Evolutionary conservation across 2,888 invertebrate species (phyloP), one percentile per base, ranked within the genome.

Genomic region (Watsonalla binaria): DNA sequence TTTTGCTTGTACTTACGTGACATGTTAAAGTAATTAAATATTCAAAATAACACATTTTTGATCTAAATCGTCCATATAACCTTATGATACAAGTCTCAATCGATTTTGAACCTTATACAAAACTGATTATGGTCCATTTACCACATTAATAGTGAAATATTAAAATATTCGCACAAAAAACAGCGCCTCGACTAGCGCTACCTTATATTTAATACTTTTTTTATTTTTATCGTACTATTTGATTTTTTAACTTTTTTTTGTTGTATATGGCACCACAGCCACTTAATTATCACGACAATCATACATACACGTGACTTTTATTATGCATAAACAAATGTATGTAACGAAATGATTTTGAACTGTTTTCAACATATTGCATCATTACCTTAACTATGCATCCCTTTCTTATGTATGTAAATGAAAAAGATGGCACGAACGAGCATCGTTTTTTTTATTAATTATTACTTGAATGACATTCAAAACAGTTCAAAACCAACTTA

Each of bases 161-260:
- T 61, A 63, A 66, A 59, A 60, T 65, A 71, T 67, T 66, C 71
- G 63, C 72, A 73, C 64, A 71, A 63, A 67, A 58, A 70, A 68
- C 58, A 61, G 79, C 70, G 58, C 60, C 79, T 68, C 79, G 79
- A 82, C 60, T 68, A 54, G 70, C 70, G 82, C 84, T 78, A 81
- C 78, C 88, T 86, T 89, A 89, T 67, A 78, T 70, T 82, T 84
- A 88, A 84, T 83, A 85, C 82, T 87, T 87, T 88, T 86, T 85
- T 86, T 84, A 42, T 42, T 42, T 86, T 83, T 80, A 83, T 80
- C 73, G 77, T 81, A 85, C 87, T 89, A 88, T 87, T 86, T 89
- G 89, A 80, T 74, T 86, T 89, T 88, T 87, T 80, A 66, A 63
- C 58, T 75, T 78, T 85, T 81, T 80, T 83, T 83, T 84, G 72